Conservation (phyloP, 2,113 vertebrate species). For the Spilogale gracilis region DNA sequence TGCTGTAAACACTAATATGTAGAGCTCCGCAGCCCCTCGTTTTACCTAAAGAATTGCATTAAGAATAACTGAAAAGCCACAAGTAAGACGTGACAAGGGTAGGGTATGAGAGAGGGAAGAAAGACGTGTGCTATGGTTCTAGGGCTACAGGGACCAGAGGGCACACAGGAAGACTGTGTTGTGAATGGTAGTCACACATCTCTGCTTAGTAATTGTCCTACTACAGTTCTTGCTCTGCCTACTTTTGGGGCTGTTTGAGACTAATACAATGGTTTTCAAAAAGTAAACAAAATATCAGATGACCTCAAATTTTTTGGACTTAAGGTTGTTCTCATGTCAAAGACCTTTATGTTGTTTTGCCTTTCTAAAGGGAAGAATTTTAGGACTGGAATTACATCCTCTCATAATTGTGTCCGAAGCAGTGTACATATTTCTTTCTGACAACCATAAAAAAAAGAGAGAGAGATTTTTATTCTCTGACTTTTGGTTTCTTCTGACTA, state of each 20-base stretch:
- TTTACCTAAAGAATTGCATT: not conserved
- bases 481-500: not conserved
- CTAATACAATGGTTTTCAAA: not conserved
- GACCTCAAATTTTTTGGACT: not conserved
- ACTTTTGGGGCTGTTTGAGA: not conserved
- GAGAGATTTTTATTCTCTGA: not conserved
- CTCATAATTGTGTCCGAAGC: not conserved
- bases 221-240: not conserved
- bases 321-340: not conserved
- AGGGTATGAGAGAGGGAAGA: not conserved
- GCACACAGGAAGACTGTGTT: accelerated
- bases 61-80: not conserved
- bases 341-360: not conserved
- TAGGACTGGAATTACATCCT: not conserved
- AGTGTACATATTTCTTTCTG: not conserved
- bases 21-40: not conserved
- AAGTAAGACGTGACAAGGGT: not conserved
- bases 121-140: not conserved
- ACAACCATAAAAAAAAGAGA: not conserved
- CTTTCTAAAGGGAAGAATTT: not conserved
- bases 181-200: not conserved
- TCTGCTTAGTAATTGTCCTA: not conserved
- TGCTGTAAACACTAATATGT: not conserved
- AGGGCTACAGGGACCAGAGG: accelerated
- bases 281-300: not conserved